These are phyloP conservation scores for Osmerus eperlanus DNA, from an alignment of 2,113 vertebrate genomes.

Conservation along the genomic window DNA sequence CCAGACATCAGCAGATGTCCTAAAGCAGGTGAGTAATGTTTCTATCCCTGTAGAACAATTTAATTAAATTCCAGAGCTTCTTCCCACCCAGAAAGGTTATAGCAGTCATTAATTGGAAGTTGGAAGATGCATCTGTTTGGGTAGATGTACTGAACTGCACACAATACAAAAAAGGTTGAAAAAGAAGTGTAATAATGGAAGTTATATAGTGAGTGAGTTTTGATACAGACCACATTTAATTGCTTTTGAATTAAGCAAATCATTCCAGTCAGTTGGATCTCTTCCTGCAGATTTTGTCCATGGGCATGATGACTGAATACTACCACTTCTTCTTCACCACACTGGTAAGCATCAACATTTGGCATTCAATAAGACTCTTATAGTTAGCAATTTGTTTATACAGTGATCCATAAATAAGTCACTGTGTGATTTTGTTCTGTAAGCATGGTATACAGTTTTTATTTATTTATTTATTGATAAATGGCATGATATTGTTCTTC, in stretches of 20 bases:
- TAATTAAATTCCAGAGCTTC: neutral
- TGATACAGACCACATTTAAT: neutral
- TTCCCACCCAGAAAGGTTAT: neutral
- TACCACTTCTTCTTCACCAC: slow-evolving; percentile 99
- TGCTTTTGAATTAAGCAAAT: too few relatives aligned
- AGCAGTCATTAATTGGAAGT: slow-evolving; percentile 14
- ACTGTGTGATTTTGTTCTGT: too few relatives aligned
- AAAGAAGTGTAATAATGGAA: neutral
- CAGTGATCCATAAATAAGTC: too few relatives aligned
- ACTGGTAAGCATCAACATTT: slow-evolving; percentile 77
- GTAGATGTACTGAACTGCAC: too few relatives aligned
- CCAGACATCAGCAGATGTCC: slow-evolving; percentile 86
- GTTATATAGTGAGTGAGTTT: neutral
- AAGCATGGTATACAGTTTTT: too few relatives aligned
- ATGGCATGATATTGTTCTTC: too few relatives aligned
- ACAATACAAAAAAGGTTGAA: too few relatives aligned
- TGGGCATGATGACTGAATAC: slow-evolving; percentile 99
- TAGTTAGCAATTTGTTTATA: too few relatives aligned
- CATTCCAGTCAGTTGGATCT: neutral
- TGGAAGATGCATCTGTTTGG: too few relatives aligned
- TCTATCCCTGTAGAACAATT: neutral
- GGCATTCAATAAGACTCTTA: neutral
- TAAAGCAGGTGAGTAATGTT: slow-evolving; percentile 85
- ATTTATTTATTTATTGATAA: too few relatives aligned
- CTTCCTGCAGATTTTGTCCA: slow-evolving; percentile 84